Conservation (phyloP, 2,113 vertebrate genomes). For the Eublepharis macularius region DNA sequence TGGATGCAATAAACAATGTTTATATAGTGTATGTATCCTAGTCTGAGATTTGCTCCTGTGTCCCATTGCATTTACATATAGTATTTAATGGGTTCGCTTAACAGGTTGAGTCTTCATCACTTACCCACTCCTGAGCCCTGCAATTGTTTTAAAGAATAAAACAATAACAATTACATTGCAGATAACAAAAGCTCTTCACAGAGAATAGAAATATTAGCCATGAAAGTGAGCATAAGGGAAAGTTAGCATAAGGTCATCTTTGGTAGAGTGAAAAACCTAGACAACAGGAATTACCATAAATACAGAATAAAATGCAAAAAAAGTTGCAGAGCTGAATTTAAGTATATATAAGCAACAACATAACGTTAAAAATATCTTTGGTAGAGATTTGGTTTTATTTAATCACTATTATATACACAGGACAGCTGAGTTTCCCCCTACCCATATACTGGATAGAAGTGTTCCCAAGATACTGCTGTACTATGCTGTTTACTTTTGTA, state of each 20-base stretch:
- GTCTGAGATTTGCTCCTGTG: neutral
- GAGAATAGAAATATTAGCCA: neutral
- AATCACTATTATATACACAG: neutral
- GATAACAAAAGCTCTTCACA: neutral
- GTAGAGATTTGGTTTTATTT: neutral
- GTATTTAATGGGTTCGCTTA: too few species aligned
- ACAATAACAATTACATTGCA: neutral
- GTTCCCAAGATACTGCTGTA: neutral
- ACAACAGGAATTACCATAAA: neutral
- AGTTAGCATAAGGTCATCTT: neutral
- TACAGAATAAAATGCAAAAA: neutral
- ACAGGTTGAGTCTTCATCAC: too few species aligned
- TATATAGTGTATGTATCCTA: neutral
- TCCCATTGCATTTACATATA: neutral
- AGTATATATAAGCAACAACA: neutral
- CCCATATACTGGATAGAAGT: neutral
- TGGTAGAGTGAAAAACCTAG: neutral
- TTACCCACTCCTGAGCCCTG: neutral
- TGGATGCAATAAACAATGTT: neutral
- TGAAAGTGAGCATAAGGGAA: neutral
- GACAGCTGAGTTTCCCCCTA: neutral
- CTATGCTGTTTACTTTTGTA: neutral
- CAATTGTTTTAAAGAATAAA: neutral
- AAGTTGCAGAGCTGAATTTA: neutral
- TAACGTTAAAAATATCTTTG: neutral